phyloP scores from a whole-genome alignment of 2,797 vertebrate genomes.

The Muscicapa comitata region DNA sequence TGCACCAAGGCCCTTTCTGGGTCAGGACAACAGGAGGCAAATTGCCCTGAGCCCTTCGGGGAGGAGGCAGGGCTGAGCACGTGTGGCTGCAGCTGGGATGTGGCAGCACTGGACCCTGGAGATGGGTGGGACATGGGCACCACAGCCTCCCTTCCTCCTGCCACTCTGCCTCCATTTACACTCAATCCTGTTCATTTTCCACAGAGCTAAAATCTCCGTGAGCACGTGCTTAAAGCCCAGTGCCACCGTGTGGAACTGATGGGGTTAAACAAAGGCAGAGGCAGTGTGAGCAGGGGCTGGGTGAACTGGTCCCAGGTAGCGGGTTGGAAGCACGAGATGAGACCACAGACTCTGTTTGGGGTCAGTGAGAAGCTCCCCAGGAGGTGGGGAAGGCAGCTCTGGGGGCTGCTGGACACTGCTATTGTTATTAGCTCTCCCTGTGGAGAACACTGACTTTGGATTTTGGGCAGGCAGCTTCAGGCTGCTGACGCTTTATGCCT shows the following conservation, averaged over 20 bases:
- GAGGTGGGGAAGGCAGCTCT: neutral
- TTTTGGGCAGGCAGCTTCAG: neutral
- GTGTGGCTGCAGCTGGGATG: neutral
- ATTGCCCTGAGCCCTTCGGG: neutral
- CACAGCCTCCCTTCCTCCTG: neutral
- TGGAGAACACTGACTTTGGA: neutral
- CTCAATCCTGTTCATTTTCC: neutral
- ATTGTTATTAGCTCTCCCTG: neutral
- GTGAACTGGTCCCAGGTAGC: neutral
- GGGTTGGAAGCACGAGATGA: neutral
- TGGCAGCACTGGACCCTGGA: neutral
- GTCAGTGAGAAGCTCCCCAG: neutral
- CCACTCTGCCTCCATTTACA: neutral
- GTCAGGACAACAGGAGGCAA: neutral
- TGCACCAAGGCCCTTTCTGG: neutral
- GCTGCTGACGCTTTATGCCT: neutral
- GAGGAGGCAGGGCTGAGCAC: neutral
- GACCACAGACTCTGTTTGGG: neutral
- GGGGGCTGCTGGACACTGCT: neutral
- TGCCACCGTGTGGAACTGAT: accelerated
- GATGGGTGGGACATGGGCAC: neutral
- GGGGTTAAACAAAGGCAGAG: neutral
- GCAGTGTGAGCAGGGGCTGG: neutral
- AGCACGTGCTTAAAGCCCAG: neutral
- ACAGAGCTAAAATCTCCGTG: neutral